phyloP scores from a whole-genome alignment of 2,113 vertebrate species.

The Dermatemys mawii region DNA sequence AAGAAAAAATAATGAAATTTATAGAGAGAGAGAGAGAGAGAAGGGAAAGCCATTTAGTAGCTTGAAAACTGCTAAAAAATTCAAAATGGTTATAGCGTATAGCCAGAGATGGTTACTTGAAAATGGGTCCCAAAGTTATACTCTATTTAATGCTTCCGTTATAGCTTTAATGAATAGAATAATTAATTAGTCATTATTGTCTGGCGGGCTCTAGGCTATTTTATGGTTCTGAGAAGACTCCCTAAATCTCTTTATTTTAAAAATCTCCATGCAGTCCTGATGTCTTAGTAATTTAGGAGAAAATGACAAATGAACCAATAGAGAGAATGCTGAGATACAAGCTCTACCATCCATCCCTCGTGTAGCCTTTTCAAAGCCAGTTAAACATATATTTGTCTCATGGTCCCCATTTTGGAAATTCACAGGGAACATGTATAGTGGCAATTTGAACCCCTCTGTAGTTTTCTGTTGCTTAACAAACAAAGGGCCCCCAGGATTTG shows the following conservation, averaged over 20 bases:
- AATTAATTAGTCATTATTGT: neutral
- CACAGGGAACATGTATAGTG: neutral
- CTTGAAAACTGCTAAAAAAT: neutral
- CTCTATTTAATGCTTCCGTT: neutral
- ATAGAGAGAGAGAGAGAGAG: neutral
- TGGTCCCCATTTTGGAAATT: neutral
- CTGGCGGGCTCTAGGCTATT: neutral
- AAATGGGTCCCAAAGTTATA: neutral
- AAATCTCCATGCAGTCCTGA: neutral
- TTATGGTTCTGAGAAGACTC: no score
- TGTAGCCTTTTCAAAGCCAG: neutral
- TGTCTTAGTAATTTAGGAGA: neutral
- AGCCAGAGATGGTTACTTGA: neutral
- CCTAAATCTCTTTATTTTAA: no score
- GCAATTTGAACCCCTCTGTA: rapidly evolving
- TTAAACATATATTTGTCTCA: neutral
- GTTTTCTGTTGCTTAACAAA: neutral
- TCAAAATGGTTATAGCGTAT: neutral
- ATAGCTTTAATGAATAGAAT: neutral
- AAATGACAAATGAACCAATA: neutral
- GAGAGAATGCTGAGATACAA: neutral
- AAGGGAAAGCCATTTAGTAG: neutral
- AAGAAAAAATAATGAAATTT: neutral
- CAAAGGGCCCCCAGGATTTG: neutral
- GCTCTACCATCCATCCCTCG: neutral